Percentiles rank a stretch among this genome's conserved stretches.
These are phyloP conservation scores for Dreissena polymorpha DNA, from an alignment of 1,140 invertebrate genomes.

Conservation along the genomic window DNA sequence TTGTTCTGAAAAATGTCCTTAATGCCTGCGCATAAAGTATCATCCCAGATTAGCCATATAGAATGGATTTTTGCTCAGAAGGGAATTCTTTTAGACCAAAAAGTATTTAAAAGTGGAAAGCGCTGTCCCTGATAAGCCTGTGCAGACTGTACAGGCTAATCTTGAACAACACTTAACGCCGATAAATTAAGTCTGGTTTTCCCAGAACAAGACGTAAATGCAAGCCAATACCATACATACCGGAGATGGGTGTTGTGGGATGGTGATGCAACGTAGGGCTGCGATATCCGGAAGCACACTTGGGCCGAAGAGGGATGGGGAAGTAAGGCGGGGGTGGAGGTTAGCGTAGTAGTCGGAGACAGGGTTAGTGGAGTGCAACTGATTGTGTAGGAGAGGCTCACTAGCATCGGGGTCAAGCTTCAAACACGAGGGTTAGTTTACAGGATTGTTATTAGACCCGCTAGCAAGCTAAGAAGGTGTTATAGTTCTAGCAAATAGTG, in stretches of 20 bases:
- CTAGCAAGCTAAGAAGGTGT: neutral
- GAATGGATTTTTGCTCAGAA: too few relatives aligned
- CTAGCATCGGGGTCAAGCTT: slow-evolving; percentile 37
- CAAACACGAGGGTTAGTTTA: neutral
- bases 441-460: neutral
- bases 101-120: too few relatives aligned
- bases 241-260: slow-evolving; percentile 41
- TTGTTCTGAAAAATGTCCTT: too few relatives aligned
- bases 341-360: slow-evolving; percentile 41
- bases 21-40: too few relatives aligned
- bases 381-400: slow-evolving; percentile 33
- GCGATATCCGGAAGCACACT: neutral
- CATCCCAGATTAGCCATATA: too few relatives aligned
- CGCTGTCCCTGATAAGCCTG: too few relatives aligned
- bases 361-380: slow-evolving; percentile 18
- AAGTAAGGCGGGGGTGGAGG: slow-evolving; percentile 1
- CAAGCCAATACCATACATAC: neutral
- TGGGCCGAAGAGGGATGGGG: neutral
- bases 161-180: too few relatives aligned
- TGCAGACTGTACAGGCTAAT: too few relatives aligned
- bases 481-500: neutral
- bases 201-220: too few relatives aligned
- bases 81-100: too few relatives aligned
- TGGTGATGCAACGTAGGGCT: slow-evolving; percentile 21
- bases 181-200: too few relatives aligned